Conservation (phyloP, 1,140 invertebrate species). For the Phortica variegata region DNA sequence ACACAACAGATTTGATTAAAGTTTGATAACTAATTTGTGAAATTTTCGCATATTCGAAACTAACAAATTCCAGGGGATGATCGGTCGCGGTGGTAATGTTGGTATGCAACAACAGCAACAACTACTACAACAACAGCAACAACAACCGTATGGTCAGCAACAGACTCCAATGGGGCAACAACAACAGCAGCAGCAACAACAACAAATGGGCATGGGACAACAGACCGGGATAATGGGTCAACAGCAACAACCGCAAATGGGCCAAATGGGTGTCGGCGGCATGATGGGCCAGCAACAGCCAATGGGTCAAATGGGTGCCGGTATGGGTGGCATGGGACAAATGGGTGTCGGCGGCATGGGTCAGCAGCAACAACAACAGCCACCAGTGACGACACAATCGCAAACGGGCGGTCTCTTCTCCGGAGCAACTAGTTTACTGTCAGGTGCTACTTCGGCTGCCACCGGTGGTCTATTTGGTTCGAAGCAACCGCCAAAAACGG, state of each 20-base stretch:
- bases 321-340: slow-evolving; percentile 41
- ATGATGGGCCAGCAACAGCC: slow-evolving; percentile 34
- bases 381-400: slow-evolving; percentile 43
- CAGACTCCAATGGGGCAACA: slow-evolving; percentile 52
- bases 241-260: slow-evolving; percentile 54
- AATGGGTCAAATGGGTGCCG: slow-evolving; percentile 38
- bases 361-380: slow-evolving; percentile 53
- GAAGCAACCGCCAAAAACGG: slow-evolving; percentile 55
- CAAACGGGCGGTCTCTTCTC: slow-evolving; percentile 52
- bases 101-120: slow-evolving; percentile 57
- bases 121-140: slow-evolving; percentile 52
- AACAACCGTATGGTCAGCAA: slow-evolving; percentile 48
- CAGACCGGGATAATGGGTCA: slow-evolving; percentile 43
- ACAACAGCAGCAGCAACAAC: slow-evolving; percentile 52
- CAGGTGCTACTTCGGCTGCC: slow-evolving; percentile 57
- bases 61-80: slow-evolving; percentile 59
- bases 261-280: slow-evolving; percentile 46
- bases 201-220: slow-evolving; percentile 26
- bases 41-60: slow-evolving; percentile 36
- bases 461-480: slow-evolving; percentile 57
- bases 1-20: too few species aligned
- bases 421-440: slow-evolving; percentile 55
- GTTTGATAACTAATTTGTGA: slow-evolving; percentile 35
- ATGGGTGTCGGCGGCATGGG: slow-evolving; percentile 33
- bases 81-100: slow-evolving; percentile 68